phyloP scores from a whole-genome alignment of 2,797 vertebrate species.

The Sebastes umbrosus region DNA sequence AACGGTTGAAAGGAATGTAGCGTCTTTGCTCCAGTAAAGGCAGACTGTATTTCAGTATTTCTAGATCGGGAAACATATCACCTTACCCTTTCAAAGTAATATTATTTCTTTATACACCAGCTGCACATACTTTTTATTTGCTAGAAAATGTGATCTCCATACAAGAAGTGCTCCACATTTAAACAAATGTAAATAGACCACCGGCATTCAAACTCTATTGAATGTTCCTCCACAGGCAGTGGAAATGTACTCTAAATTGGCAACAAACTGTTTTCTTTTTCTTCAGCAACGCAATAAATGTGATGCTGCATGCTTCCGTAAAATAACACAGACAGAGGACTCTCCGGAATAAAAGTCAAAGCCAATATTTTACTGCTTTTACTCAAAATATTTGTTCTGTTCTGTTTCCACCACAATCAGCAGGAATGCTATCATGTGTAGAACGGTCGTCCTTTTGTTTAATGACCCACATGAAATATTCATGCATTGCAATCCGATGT shows the following conservation, averaged over 20 bases:
- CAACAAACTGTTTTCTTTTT: background rate
- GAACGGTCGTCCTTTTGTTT: slow-evolving; percentile 12
- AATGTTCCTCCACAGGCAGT: background rate
- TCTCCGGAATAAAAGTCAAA: background rate
- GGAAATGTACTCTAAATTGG: background rate
- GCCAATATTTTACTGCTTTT: slow-evolving; percentile 6
- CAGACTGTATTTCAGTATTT: background rate
- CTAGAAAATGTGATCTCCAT: background rate
- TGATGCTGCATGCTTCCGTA: background rate
- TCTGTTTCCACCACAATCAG: background rate
- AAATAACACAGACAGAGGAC: slow-evolving; percentile 1
- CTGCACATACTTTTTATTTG: background rate
- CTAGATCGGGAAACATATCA: background rate
- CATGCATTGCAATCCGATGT: slow-evolving; percentile 16
- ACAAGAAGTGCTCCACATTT: background rate
- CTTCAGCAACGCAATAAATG: background rate
- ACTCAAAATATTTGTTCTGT: slow-evolving; percentile 6
- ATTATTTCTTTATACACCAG: background rate
- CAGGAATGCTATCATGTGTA: background rate
- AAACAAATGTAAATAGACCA: background rate
- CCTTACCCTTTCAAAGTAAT: background rate
- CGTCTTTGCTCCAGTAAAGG: background rate
- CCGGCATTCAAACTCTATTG: background rate
- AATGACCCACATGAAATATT: slow-evolving; percentile 37
- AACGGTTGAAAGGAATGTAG: background rate